Conservation (phyloP, 2,113 vertebrate species). For the Thinocorus orbignyianus region DNA sequence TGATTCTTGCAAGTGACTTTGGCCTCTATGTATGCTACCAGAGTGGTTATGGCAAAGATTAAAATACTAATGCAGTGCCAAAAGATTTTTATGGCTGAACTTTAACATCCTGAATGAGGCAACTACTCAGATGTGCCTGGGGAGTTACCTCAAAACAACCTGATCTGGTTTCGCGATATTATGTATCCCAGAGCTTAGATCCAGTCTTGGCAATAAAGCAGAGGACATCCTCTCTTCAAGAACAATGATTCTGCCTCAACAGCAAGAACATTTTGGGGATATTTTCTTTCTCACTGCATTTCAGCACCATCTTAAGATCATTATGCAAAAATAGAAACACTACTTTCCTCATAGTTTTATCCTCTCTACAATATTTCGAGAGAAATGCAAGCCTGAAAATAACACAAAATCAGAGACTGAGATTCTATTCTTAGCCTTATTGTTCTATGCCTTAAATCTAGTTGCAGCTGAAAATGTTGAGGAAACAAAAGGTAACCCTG, state of each 20-base stretch:
- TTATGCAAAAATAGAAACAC: constrained; percentile 18
- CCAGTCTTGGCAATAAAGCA: neutral
- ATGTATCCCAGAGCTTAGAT: neutral
- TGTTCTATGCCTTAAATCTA: neutral
- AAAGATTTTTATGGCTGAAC: neutral
- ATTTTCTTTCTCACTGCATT: constrained; percentile 20
- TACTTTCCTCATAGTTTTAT: neutral
- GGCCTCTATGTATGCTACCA: neutral
- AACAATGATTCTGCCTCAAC: neutral
- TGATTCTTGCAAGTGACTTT: neutral
- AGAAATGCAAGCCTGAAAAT: neutral
- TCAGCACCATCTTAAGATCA: constrained; percentile 44
- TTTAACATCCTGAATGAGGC: neutral
- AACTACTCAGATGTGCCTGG: neutral
- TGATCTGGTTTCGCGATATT: neutral
- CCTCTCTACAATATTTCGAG: neutral
- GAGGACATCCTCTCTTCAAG: neutral
- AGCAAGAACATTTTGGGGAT: constrained; percentile 6
- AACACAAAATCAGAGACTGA: neutral
- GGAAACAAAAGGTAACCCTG: neutral
- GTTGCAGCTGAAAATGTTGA: neutral
- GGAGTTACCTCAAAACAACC: neutral
- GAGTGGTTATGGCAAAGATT: neutral
- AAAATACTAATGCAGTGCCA: neutral
- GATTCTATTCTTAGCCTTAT: neutral